Conservation (phyloP, 2,113 vertebrate genomes). For the human (Homo sapiens) region GRCh38 chr18:21854001-21854500, state of each 20-base stretch:
- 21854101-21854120: conserved; percentile 41
- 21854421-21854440: background rate
- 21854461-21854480: background rate
- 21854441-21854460: background rate
- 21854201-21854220: background rate
- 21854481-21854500: background rate
- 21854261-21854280: background rate
- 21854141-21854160: background rate
- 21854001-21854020: too few species aligned
- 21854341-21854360: background rate
- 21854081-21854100: background rate
- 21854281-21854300: background rate
- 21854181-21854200: background rate
- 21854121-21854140: background rate
- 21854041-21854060: background rate
- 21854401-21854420: background rate
- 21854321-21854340: background rate
- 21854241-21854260: conserved; percentile 22
- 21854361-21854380: background rate
- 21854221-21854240: background rate
- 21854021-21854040: background rate
- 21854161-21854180: background rate
- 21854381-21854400: background rate
- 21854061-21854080: background rate
- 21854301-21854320: background rate